A percentile compares a stretch with the other conserved stretches of the same genome.
Evolutionary conservation across 2,888 invertebrate species (phyloP).

Genomic region (Cantharis flavilabris): DNA sequence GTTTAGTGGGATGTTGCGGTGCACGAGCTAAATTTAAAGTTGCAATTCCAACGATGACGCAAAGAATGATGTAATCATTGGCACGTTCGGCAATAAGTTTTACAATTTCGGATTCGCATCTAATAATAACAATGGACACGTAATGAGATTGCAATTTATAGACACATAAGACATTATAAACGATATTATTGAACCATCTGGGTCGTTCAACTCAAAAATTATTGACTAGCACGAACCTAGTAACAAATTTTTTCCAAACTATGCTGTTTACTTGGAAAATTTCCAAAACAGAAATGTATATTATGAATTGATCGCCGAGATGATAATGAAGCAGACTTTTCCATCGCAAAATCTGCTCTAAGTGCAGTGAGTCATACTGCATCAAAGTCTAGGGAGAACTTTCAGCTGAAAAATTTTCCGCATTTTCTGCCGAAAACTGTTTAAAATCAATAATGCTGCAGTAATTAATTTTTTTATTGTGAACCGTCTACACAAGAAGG

Average conservation of each 20-base stretch:
- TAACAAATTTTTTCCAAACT: slow-evolving; percentile 1
- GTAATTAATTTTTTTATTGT: too few relatives aligned
- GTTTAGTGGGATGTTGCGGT: not conserved
- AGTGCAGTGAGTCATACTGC: not conserved
- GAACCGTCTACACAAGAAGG: too few relatives aligned
- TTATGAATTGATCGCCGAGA: not conserved
- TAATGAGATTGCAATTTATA: slow-evolving; percentile 4
- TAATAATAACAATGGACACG: slow-evolving; percentile 7
- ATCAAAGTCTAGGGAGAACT: not conserved
- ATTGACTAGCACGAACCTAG: slow-evolving; percentile 4
- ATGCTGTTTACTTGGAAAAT: not conserved
- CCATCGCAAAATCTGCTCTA: not conserved
- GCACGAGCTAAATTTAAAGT: slow-evolving; percentile 12
- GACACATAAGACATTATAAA: not conserved
- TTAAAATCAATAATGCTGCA: too few relatives aligned
- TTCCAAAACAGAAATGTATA: not conserved
- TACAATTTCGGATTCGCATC: slow-evolving; percentile 8
- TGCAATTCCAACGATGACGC: slow-evolving; percentile 32
- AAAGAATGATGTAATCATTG: slow-evolving; percentile 27
- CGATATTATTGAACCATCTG: slow-evolving; percentile 3
- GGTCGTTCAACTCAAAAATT: slow-evolving; percentile 12
- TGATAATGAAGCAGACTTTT: not conserved
- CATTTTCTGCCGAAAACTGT: too few relatives aligned
- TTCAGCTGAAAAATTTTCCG: not conserved
- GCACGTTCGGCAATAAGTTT: slow-evolving; percentile 25